A percentile compares a stretch with the other conserved stretches of the same genome.
Evolutionary conservation across 2,797 vertebrate genomes (phyloP).

Genomic region (Alca torda): DNA sequence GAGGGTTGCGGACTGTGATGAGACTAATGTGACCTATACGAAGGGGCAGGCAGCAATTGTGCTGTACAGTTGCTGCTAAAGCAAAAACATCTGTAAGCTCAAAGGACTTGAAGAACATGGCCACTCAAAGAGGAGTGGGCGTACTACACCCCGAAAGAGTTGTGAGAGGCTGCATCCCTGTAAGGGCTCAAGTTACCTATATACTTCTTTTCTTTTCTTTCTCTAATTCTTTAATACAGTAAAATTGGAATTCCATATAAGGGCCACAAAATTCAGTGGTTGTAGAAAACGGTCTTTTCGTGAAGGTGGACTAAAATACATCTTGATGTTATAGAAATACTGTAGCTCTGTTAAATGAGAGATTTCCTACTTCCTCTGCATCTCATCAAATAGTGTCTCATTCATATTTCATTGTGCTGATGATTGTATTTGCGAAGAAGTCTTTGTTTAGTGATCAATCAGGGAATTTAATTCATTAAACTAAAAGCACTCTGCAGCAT

Average conservation of each 20-base stretch:
- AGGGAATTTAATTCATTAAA: slow-evolving; percentile 43
- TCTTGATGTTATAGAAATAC: background rate
- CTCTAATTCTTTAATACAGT: background rate
- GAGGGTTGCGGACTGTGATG: background rate
- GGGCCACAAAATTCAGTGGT: background rate
- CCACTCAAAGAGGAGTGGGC: background rate
- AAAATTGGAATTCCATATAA: background rate
- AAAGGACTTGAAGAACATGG: background rate
- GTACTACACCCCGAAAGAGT: accelerated
- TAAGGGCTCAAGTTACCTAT: background rate
- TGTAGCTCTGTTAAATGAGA: background rate
- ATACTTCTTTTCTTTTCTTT: background rate
- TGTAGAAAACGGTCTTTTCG: background rate
- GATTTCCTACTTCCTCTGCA: background rate
- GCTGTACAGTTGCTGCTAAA: background rate
- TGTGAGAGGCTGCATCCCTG: accelerated
- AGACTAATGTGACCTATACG: background rate
- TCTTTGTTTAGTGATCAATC: slow-evolving; percentile 36
- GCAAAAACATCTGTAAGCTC: background rate
- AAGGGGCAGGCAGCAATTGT: background rate
- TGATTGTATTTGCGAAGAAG: slow-evolving; percentile 19
- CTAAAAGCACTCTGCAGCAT: background rate
- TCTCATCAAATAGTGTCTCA: background rate
- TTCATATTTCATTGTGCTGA: slow-evolving; percentile 23
- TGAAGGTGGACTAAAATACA: background rate